Conservation (phyloP, 2,797 vertebrate genomes). For the Gallirallus australis region DNA sequence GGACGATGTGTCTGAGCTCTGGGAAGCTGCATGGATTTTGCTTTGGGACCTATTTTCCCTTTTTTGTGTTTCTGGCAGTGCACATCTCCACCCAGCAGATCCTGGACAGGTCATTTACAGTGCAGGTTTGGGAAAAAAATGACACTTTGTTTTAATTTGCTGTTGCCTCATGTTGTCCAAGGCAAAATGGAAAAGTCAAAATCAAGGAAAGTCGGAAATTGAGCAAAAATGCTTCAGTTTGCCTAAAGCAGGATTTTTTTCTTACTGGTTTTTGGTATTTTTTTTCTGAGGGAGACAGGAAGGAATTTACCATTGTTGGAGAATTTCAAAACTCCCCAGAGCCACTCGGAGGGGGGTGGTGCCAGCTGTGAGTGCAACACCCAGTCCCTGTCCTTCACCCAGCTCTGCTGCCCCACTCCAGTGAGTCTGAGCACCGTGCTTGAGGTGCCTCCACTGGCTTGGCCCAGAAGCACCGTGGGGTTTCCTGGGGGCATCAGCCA, state of each 20-base stretch:
- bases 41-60: not conserved
- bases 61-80: not conserved
- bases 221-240: not conserved
- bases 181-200: not conserved
- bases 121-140: not conserved
- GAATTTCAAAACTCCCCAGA: not conserved
- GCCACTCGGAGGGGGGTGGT: rapidly evolving
- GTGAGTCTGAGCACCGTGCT: rapidly evolving
- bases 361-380: rapidly evolving
- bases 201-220: not conserved
- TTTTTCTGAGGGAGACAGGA: not conserved
- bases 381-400: not conserved
- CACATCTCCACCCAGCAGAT: not conserved
- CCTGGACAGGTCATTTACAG: not conserved
- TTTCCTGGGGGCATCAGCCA: rapidly evolving
- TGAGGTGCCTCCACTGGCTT: rapidly evolving
- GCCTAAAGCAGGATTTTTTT: not conserved
- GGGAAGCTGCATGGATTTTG: not conserved
- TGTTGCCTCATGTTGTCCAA: not conserved
- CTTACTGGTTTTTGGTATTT: no score
- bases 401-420: rapidly evolving
- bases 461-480: rapidly evolving
- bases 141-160: not conserved
- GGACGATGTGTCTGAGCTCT: not conserved
- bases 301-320: not conserved